phyloP scores from a whole-genome alignment of 1,140 invertebrate genomes.

The Drosophila sulfurigaster region DNA sequence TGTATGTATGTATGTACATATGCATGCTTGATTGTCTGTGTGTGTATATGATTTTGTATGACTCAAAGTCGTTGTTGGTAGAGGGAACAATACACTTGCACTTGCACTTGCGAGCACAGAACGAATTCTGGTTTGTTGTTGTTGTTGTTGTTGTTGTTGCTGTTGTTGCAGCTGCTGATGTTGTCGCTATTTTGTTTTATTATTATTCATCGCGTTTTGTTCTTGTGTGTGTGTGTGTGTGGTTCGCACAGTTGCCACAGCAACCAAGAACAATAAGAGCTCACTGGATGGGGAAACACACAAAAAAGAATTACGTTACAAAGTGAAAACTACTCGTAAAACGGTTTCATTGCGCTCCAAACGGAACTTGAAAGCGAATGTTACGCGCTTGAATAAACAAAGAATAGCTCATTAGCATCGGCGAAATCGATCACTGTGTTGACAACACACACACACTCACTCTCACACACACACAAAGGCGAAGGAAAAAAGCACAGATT shows the following conservation, averaged over 20 bases:
- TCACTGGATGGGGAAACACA: not conserved
- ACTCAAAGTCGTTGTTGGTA: slow-evolving; percentile 19
- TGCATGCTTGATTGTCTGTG: not conserved
- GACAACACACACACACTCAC: slow-evolving; percentile 1
- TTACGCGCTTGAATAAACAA: slow-evolving; percentile 30
- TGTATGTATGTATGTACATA: slow-evolving; percentile 2
- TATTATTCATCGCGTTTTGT: slow-evolving; percentile 37
- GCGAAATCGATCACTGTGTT: not conserved
- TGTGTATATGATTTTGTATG: not conserved
- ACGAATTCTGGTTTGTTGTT: slow-evolving; percentile 52
- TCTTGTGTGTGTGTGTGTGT: slow-evolving; percentile 13
- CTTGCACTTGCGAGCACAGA: slow-evolving; percentile 45
- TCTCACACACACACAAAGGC: not conserved
- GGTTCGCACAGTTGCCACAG: not conserved
- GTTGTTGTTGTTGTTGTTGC: slow-evolving; percentile 8
- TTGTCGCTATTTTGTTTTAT: slow-evolving; percentile 37
- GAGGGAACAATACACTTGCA: slow-evolving; percentile 34
- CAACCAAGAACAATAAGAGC: slow-evolving; percentile 40
- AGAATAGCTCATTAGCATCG: slow-evolving; percentile 23
- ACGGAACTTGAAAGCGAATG: slow-evolving; percentile 32
- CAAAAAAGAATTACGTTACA: slow-evolving; percentile 10
- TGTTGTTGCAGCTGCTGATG: slow-evolving; percentile 1
- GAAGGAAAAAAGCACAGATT: not conserved
- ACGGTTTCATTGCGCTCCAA: slow-evolving; percentile 15
- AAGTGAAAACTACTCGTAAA: slow-evolving; percentile 38